phyloP scores from a whole-genome alignment of 2,113 vertebrate species.

The Ramphastos sulfuratus region DNA sequence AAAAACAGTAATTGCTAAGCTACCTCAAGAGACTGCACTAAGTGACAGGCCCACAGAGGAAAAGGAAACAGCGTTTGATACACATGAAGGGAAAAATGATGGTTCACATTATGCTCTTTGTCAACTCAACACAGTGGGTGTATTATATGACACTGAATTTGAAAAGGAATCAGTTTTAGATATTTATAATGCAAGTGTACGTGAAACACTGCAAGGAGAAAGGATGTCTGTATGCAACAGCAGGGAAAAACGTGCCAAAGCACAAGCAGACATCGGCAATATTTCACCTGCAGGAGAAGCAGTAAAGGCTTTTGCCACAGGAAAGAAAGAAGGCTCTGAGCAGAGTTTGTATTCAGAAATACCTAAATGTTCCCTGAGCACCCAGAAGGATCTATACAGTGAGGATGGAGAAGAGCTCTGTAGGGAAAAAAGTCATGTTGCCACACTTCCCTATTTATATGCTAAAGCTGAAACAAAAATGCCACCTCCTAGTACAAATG shows the following conservation, averaged over 20 bases:
- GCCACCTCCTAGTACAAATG: conserved; percentile 26
- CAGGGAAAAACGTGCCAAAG: conserved; percentile 58
- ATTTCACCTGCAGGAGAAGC: conserved; percentile 28
- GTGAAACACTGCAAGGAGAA: conserved; percentile 67
- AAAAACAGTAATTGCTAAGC: conserved; percentile 81
- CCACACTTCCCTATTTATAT: neutral
- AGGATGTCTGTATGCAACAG: conserved; percentile 30
- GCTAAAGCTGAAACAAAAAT: conserved; percentile 51
- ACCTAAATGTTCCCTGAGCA: neutral
- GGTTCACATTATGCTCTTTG: conserved; percentile 79
- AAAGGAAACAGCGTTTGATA: conserved; percentile 81
- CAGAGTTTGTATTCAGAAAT: conserved; percentile 14
- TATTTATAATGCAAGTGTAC: conserved; percentile 71
- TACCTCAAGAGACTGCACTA: conserved; percentile 79
- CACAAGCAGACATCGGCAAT: conserved; percentile 36
- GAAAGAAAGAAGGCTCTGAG: conserved; percentile 24
- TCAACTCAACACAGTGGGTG: conserved; percentile 74
- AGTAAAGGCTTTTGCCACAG: conserved; percentile 30
- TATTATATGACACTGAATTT: conserved; percentile 77
- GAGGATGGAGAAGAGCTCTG: conserved; percentile 10
- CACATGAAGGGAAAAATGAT: conserved; percentile 80
- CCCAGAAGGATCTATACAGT: neutral
- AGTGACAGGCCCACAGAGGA: conserved; percentile 80
- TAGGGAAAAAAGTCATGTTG: neutral
- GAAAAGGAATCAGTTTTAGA: conserved; percentile 74